Conservation (phyloP, 2,888 invertebrate genomes). For the Lamellibrachia columna region DNA sequence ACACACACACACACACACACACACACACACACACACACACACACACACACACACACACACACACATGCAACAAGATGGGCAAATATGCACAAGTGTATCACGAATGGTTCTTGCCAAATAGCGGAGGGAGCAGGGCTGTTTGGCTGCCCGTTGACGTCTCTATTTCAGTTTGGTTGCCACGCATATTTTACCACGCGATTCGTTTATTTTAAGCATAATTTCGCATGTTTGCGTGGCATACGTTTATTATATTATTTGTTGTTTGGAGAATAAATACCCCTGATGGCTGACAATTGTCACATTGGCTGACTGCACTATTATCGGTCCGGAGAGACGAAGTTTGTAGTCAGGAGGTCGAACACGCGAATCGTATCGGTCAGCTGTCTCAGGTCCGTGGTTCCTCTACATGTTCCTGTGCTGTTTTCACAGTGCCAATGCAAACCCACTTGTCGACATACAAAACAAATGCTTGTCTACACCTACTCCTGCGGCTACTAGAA, state of each 20-base stretch:
- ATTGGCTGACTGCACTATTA: background rate
- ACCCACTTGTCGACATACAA: background rate
- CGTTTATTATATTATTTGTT: background rate
- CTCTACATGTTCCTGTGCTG: background rate
- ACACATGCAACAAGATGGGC: too few species aligned
- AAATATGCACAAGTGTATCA: too few species aligned
- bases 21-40: too few species aligned
- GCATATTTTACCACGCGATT: background rate
- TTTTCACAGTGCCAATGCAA: background rate
- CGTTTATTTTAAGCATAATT: background rate
- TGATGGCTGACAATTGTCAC: background rate
- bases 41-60: too few species aligned
- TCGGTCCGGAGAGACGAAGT: background rate
- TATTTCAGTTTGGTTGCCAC: background rate
- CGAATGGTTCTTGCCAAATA: background rate
- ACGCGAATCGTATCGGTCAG: background rate
- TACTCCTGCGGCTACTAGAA: background rate
- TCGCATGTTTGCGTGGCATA: background rate
- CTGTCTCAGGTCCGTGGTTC: background rate
- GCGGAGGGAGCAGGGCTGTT: background rate
- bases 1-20: too few species aligned
- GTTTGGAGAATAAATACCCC: background rate
- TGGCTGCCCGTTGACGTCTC: background rate
- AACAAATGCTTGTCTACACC: background rate
- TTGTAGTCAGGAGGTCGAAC: background rate